Conservation (phyloP, 2,888 invertebrate species). For the Pollenia griseotomentosa region DNA sequence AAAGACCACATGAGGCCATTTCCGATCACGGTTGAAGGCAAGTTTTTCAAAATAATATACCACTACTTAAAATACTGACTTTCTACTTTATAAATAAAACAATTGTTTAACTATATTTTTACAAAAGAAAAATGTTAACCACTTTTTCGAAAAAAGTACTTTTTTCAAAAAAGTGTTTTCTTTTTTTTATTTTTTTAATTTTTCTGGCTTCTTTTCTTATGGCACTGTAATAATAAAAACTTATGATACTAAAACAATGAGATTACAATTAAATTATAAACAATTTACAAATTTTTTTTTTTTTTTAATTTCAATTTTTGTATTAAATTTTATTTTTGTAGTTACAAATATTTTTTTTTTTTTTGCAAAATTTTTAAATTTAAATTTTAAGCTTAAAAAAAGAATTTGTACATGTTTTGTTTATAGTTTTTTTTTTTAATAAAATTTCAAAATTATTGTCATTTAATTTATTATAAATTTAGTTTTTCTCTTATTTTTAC, state of each 20-base stretch:
- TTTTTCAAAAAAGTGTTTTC: constrained; percentile 48
- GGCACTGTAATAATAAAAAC: constrained; percentile 78
- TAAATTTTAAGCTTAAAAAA: constrained; percentile 7
- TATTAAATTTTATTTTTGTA: constrained; percentile 9
- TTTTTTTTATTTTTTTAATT: constrained; percentile 62
- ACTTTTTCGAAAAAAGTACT: constrained; percentile 31
- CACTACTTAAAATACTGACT: too few relatives aligned
- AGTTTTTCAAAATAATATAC: too few relatives aligned
- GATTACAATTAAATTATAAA: constrained; percentile 77
- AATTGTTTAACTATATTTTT: constrained; percentile 57
- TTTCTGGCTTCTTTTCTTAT: constrained; percentile 76
- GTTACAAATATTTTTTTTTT: constrained; percentile 45
- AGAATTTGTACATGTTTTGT: constrained; percentile 66
- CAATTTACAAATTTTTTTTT: constrained; percentile 49
- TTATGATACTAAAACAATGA: constrained; percentile 79
- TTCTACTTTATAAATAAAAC: constrained; percentile 59
- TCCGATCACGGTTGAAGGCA: too few relatives aligned
- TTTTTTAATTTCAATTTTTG: constrained; percentile 10
- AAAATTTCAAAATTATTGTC: constrained; percentile 71
- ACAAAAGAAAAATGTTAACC: constrained; percentile 63
- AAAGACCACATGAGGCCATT: too few relatives aligned
- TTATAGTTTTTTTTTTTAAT: constrained; percentile 49
- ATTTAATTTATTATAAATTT: constrained; percentile 48
- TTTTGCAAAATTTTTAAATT: constrained; percentile 24
- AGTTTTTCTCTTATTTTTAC: constrained; percentile 43